These are phyloP conservation scores for Machaerirhynchus nigripectus DNA, from an alignment of 2,113 vertebrate genomes.

Conservation along the genomic window DNA sequence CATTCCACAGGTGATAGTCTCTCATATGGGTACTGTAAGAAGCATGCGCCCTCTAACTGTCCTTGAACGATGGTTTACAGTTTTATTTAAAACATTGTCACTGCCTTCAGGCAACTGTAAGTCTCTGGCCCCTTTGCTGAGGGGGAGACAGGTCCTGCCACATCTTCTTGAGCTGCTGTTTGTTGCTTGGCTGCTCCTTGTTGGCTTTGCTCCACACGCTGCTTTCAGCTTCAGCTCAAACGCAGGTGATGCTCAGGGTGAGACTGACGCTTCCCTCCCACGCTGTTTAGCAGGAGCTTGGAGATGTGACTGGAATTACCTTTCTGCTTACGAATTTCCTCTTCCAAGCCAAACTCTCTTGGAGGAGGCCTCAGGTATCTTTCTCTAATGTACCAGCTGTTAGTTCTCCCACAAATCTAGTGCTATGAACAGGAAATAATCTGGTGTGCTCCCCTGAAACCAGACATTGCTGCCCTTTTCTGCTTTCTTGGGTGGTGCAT, in stretches of 20 bases:
- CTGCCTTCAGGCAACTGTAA: neutral
- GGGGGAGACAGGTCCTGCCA: neutral
- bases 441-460: neutral
- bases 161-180: neutral
- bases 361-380: neutral
- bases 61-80: neutral
- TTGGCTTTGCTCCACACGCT: neutral
- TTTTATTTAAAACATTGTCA: neutral
- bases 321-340: neutral
- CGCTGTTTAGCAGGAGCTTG: neutral
- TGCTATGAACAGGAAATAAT: neutral
- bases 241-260: neutral
- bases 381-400: accelerated
- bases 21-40: neutral
- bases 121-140: neutral
- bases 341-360: neutral
- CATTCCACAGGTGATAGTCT: neutral
- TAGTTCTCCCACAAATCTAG: neutral
- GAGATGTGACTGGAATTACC: neutral
- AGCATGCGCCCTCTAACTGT: neutral
- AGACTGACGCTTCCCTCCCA: neutral
- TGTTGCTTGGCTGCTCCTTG: neutral
- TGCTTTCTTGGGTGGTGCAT: neutral
- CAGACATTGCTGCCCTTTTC: neutral
- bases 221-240: neutral